Percentiles rank a stretch among this genome's conserved stretches.
These are phyloP conservation scores for Noctua janthe DNA, from an alignment of 2,888 invertebrate genomes.

Conservation along the genomic window DNA sequence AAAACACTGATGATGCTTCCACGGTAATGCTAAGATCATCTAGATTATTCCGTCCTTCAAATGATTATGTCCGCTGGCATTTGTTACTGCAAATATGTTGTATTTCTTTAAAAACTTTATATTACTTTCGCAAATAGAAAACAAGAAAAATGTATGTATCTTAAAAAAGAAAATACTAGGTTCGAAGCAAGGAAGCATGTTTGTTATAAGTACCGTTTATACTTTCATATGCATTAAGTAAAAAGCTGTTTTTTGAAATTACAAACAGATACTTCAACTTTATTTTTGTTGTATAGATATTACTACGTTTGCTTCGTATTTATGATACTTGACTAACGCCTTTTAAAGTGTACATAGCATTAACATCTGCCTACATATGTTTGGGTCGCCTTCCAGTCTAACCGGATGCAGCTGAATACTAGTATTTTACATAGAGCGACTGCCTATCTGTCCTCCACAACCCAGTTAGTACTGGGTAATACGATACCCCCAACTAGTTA, in stretches of 20 bases:
- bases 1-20: conserved; percentile 36
- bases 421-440: neutral
- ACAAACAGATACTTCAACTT: no score
- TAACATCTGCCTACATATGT: neutral
- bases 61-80: conserved; percentile 30
- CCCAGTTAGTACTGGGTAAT: no score
- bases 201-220: no score
- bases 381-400: neutral
- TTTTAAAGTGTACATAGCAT: neutral
- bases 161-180: neutral
- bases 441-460: no score
- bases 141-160: neutral
- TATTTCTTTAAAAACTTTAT: neutral
- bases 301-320: neutral
- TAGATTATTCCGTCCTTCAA: conserved; percentile 18
- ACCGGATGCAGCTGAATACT: neutral
- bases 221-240: no score
- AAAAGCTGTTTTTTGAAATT: no score
- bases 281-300: no score
- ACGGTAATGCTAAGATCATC: conserved; percentile 22
- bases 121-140: neutral
- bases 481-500: no score
- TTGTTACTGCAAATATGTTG: neutral
- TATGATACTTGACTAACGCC: neutral
- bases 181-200: neutral